Conservation (phyloP, 2,113 vertebrate genomes). For the Cryptotis parvus region DNA sequence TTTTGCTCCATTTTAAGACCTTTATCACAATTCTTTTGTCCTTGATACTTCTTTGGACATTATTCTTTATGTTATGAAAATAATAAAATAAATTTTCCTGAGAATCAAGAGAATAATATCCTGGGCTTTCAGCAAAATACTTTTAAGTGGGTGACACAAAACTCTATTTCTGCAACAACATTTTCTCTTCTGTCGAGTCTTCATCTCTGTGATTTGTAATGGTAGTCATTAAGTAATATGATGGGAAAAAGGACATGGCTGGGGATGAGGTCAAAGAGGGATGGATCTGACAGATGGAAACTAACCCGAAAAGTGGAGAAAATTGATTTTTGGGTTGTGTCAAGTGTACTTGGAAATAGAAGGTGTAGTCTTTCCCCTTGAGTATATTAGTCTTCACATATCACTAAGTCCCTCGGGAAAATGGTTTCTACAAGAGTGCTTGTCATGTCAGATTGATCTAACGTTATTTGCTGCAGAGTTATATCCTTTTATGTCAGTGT, state of each 20-base stretch:
- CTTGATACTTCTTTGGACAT: conserved; percentile 52
- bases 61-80: conserved; percentile 44
- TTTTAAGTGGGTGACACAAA: conserved; percentile 19
- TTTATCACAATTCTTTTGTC: conserved; percentile 48
- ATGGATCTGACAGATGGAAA: conserved; percentile 67
- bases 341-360: conserved; percentile 71
- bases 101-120: conserved; percentile 45
- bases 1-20: conserved; percentile 53
- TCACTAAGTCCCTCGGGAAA: conserved; percentile 57
- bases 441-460: conserved; percentile 70
- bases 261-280: conserved; percentile 46
- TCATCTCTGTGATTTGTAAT: conserved; percentile 61
- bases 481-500: conserved; percentile 49
- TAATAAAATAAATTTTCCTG: conserved; percentile 23
- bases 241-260: conserved; percentile 48
- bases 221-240: conserved; percentile 66
- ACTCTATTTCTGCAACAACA: conserved; percentile 20
- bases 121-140: conserved; percentile 19
- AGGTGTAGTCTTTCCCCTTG: conserved; percentile 31
- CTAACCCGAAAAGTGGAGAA: conserved; percentile 66
- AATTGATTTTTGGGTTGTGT: conserved; percentile 78
- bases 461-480: conserved; percentile 64
- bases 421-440: conserved; percentile 43
- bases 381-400: conserved; percentile 56
- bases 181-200: conserved; percentile 54